A percentile compares a stretch with the other conserved stretches of the same genome.
phyloP scores from a whole-genome alignment of 2,888 invertebrate genomes.

The Erebia palarica region DNA sequence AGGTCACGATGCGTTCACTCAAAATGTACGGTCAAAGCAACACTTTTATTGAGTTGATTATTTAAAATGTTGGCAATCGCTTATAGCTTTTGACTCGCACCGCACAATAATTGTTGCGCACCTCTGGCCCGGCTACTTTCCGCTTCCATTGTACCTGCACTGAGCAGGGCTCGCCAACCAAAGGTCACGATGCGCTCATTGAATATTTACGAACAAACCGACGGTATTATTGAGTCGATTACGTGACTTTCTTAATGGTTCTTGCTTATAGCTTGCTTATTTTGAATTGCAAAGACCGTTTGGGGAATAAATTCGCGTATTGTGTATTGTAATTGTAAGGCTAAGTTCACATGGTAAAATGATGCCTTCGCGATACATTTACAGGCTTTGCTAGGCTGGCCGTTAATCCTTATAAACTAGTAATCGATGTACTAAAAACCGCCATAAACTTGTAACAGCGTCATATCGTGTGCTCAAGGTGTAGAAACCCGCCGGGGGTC shows the following conservation, averaged over 20 bases:
- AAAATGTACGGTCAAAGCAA: constrained; percentile 49
- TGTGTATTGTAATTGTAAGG: constrained; percentile 14
- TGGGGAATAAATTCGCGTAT: constrained; percentile 18
- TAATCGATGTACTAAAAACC: no score
- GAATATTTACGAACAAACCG: constrained; percentile 50
- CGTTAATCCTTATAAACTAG: no score
- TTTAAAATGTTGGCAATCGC: constrained; percentile 11
- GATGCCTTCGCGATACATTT: no score
- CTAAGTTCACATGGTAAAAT: background rate
- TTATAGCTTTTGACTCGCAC: constrained; percentile 42
- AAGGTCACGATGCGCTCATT: constrained; percentile 50
- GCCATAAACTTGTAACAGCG: no score
- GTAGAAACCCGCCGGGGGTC: no score
- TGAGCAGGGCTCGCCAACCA: constrained; percentile 42
- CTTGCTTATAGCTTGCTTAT: constrained; percentile 24
- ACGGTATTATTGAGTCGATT: constrained; percentile 44
- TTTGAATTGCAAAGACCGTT: constrained; percentile 22
- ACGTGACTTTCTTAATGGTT: constrained; percentile 38
- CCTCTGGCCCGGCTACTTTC: constrained; percentile 69
- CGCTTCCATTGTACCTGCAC: constrained; percentile 60
- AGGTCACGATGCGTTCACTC: constrained; percentile 47
- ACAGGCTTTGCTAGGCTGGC: no score
- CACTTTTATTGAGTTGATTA: constrained; percentile 42
- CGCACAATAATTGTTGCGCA: constrained; percentile 60
- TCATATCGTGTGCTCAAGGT: no score